A percentile compares a stretch with the other conserved stretches of the same genome.
These are phyloP conservation scores for Upupa epops DNA, from an alignment of 2,113 vertebrate species.

Conservation along the genomic window DNA sequence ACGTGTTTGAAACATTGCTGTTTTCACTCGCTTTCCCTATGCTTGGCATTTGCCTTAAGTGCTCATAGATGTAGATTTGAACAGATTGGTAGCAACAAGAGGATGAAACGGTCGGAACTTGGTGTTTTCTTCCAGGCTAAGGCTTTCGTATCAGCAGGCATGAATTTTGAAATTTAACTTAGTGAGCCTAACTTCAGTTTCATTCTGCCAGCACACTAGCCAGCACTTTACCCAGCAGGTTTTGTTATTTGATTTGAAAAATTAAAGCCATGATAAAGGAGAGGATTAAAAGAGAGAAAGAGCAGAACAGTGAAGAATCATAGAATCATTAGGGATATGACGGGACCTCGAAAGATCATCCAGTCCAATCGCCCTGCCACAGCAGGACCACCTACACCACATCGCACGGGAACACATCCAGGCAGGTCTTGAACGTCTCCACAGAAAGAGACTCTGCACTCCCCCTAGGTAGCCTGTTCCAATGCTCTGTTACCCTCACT, in stretches of 20 bases:
- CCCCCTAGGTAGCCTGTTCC: too few relatives aligned
- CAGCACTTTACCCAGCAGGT: not conserved
- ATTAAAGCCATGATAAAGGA: not conserved
- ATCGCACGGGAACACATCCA: too few relatives aligned
- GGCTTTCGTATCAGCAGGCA: not conserved
- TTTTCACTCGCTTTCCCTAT: constrained; percentile 43
- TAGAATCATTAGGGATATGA: too few relatives aligned
- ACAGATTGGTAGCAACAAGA: constrained; percentile 58
- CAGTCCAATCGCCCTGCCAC: too few relatives aligned
- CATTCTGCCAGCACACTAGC: not conserved
- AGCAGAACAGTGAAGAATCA: not conserved
- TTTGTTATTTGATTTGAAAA: not conserved
- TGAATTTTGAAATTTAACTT: not conserved
- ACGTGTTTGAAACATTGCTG: constrained; percentile 38
- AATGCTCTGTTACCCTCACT: too few relatives aligned
- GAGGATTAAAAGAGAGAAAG: not conserved
- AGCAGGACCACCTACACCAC: too few relatives aligned
- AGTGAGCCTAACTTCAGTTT: not conserved
- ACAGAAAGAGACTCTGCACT: too few relatives aligned
- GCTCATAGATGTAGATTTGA: constrained; percentile 48
- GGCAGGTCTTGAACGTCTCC: too few relatives aligned
- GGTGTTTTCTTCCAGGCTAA: constrained; percentile 30
- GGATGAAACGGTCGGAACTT: constrained; percentile 1
- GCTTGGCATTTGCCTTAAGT: constrained; percentile 61
- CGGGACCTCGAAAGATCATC: too few relatives aligned